Evolutionary conservation across 2,797 vertebrate species (phyloP).

Genomic region (Zenarchopterus dispar): DNA sequence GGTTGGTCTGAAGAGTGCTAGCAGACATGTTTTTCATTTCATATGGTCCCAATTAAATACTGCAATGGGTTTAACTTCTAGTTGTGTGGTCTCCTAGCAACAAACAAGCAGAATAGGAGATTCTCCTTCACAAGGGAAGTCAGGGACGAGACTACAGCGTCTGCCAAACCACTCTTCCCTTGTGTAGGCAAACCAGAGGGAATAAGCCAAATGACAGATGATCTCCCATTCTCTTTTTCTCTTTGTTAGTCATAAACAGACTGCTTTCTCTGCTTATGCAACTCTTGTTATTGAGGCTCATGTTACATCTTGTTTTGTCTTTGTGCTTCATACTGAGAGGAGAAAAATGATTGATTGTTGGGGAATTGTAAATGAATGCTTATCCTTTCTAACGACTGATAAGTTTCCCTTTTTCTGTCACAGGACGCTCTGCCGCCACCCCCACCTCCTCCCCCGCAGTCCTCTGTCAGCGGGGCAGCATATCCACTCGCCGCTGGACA

Average conservation of each 20-base stretch:
- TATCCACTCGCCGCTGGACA: slow-evolving; percentile 83
- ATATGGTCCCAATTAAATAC: slow-evolving; percentile 77
- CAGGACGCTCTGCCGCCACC: slow-evolving; percentile 94
- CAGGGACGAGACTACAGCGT: slow-evolving; percentile 34
- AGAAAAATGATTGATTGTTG: slow-evolving; percentile 11
- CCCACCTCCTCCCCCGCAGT: slow-evolving; percentile 91
- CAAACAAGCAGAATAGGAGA: slow-evolving; percentile 68
- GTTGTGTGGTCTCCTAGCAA: slow-evolving; percentile 71
- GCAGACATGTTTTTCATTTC: slow-evolving; percentile 69
- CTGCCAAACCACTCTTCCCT: slow-evolving; percentile 58
- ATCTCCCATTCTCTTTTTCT: slow-evolving; percentile 52
- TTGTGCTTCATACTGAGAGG: slow-evolving; percentile 12
- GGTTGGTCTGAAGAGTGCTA: slow-evolving; percentile 51
- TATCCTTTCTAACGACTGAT: slow-evolving; percentile 7
- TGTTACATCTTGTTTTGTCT: slow-evolving; percentile 25
- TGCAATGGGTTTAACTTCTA: slow-evolving; percentile 60
- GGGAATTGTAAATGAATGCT: slow-evolving; percentile 16
- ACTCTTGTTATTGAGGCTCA: slow-evolving; percentile 18
- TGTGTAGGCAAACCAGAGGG: slow-evolving; percentile 49
- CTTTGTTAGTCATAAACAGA: slow-evolving; percentile 60
- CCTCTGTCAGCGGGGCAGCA: slow-evolving; percentile 81
- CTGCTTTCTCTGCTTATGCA: slow-evolving; percentile 54
- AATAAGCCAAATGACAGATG: slow-evolving; percentile 65
- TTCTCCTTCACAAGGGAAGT: slow-evolving; percentile 41
- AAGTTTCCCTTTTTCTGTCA: slow-evolving; percentile 22